phyloP scores from a whole-genome alignment of 2,797 vertebrate species.

The Danio aesculapii region DNA sequence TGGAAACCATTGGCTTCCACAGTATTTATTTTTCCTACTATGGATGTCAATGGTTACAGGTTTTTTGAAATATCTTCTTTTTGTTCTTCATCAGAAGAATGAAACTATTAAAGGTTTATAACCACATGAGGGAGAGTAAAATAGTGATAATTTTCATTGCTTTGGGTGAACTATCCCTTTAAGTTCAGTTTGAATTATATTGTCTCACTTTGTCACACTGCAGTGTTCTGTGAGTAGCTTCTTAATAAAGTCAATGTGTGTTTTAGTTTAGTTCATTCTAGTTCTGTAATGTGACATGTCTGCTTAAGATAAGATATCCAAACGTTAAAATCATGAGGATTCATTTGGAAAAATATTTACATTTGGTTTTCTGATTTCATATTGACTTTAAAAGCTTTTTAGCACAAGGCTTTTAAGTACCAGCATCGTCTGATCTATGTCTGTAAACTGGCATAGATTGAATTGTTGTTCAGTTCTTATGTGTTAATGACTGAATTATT shows the following conservation, averaged over 20 bases:
- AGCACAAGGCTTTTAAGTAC: constrained; percentile 12
- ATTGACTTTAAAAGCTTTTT: constrained; percentile 21
- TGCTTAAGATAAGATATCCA: background rate
- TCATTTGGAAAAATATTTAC: too few species aligned
- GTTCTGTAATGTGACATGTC: background rate
- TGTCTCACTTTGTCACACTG: background rate
- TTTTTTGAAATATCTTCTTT: too few species aligned
- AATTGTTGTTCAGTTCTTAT: background rate
- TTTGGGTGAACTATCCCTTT: background rate
- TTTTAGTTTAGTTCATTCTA: background rate
- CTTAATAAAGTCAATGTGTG: background rate
- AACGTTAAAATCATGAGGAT: too few species aligned
- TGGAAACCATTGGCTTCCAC: too few species aligned
- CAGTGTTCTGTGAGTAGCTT: background rate
- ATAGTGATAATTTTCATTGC: background rate
- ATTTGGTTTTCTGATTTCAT: background rate
- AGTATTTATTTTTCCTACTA: too few species aligned
- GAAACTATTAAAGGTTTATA: background rate
- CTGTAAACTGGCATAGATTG: constrained; percentile 10
- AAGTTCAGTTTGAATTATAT: constrained; percentile 7
- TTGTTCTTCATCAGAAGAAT: too few species aligned
- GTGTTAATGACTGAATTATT: constrained; percentile 3
- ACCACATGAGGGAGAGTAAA: background rate
- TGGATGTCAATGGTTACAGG: too few species aligned
- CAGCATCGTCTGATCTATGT: background rate